Base-by-base conservation (phyloP, 2,888 invertebrate species). In the Zelleria hepariella region DNA sequence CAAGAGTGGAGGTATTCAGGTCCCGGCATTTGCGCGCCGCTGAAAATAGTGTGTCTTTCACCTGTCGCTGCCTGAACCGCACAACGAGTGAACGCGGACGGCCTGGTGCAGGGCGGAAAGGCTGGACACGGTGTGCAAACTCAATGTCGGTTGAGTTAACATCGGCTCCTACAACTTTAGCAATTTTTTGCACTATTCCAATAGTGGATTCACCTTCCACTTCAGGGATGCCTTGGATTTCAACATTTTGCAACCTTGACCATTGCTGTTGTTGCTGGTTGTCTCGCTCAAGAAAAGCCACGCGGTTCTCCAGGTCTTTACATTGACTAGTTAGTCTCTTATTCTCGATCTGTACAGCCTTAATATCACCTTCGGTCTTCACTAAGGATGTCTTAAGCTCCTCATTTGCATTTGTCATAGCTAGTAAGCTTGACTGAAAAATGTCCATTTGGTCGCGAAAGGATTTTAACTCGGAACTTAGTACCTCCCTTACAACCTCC, bases 51-150 rank as follows among this genome's bases (percentile, higher is more conserved):
- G 26, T 18, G 18, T 27, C 55, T 20, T 55, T 26, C 18, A 18
- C 27, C 8, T 55, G 8, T 7, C 55, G 55, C 27, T 55, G 27
- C 10, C 32, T 26, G 27, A 55, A 32, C 5, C 55, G 55, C 2
- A 55, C 20, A 5, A 55, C 32, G 6, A 58, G 3, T 8, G 32
- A 4, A 27, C 58, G 52, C 23, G 32, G 42, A 5, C 25, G 5
- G 48, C 49, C 1, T 55, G 56, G 5, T 53, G 57, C 5, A 7
- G 55, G 5, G 2, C 55, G n/a, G 26, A 26, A 26, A n/a, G 62
- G 59, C 27, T 61, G 62, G 6, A 61, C 61, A 2, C 62, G 61
- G 21, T 61, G 62, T 0, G 61, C 62, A 48, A 62, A 64, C 8
- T 64, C 62, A 8, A 62, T 15, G 18, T 61, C 61, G 5, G 58